Conservation (phyloP, 2,797 vertebrate species). For the Pogoniulus pusillus region DNA sequence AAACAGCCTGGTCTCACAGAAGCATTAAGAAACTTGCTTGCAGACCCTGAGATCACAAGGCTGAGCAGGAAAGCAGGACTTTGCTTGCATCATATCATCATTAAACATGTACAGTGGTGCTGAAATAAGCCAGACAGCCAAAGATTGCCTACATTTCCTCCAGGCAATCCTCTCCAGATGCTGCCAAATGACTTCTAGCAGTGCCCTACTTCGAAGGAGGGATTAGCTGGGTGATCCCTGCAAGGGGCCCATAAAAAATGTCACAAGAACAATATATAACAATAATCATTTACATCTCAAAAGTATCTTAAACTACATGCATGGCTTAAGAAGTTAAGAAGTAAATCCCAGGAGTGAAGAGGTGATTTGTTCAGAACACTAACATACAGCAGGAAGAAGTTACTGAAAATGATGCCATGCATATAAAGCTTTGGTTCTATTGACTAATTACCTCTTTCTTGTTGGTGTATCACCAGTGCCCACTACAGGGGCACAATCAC, state of each 20-base stretch:
- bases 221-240: background rate
- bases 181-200: background rate
- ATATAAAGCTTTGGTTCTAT: background rate
- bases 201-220: background rate
- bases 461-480: background rate
- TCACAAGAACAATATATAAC: background rate
- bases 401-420: background rate
- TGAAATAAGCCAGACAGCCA: slow-evolving; percentile 37
- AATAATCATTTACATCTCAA: background rate
- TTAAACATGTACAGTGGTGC: background rate
- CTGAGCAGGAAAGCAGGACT: slow-evolving; percentile 13
- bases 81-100: background rate
- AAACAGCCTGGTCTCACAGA: background rate
- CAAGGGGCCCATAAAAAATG: background rate
- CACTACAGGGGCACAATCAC: no score
- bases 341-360: background rate
- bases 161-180: slow-evolving; percentile 23
- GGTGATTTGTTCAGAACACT: background rate
- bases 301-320: background rate
- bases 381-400: background rate
- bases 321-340: background rate
- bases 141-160: slow-evolving; percentile 1
- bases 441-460: background rate
- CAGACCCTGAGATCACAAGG: background rate
- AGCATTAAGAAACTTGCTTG: background rate